Evolutionary conservation across 2,113 vertebrate genomes (phyloP).

Genomic region (Malurus melanocephalus): DNA sequence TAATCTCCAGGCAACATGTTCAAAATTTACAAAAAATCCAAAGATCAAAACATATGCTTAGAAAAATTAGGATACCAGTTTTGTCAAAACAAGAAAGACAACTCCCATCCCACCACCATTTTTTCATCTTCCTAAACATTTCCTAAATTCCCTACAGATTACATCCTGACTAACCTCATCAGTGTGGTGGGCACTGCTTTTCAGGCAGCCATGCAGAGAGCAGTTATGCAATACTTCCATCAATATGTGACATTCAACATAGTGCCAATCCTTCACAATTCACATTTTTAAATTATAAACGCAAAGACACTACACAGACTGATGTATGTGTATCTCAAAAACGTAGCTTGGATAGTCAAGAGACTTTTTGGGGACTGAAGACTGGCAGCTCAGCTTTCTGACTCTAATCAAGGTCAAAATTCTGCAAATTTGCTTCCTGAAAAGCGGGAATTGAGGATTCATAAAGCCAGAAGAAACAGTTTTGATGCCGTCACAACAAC

Average conservation of each 20-base stretch:
- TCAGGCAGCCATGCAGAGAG: not conserved
- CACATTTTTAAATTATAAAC: not conserved
- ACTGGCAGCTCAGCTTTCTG: not conserved
- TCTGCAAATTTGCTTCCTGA: accelerated
- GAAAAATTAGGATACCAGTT: not conserved
- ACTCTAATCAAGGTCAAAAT: not conserved
- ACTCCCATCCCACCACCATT: not conserved
- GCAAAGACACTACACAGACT: not conserved
- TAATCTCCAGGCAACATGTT: not conserved
- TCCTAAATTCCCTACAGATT: not conserved
- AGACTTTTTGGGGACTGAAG: not conserved
- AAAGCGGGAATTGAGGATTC: not conserved
- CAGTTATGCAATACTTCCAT: not conserved
- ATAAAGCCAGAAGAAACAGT: not conserved
- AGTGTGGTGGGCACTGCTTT: accelerated
- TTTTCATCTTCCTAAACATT: not conserved
- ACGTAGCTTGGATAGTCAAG: not conserved
- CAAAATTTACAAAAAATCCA: not conserved
- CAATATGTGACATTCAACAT: not conserved
- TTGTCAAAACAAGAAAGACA: not conserved
- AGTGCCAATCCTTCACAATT: not conserved
- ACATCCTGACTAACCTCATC: not conserved
- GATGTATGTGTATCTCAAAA: accelerated
- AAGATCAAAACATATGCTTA: not conserved
- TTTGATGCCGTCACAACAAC: not conserved